Evolutionary conservation across 2,888 invertebrate species (phyloP).

Genomic region (Agriopis leucophaearia): DNA sequence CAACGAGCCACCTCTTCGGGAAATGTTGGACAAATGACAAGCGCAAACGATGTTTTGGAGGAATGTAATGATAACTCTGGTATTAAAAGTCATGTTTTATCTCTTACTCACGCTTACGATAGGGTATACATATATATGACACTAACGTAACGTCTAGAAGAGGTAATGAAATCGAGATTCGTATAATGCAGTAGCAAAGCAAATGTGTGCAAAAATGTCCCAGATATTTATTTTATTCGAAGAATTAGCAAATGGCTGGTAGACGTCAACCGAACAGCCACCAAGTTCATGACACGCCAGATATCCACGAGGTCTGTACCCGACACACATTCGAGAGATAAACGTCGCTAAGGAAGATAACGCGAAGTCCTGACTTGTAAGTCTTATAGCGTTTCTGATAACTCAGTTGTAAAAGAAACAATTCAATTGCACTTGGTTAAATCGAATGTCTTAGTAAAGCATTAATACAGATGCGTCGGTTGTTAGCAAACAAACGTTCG

Average conservation of each 20-base stretch:
- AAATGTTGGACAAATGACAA: conserved; percentile 30
- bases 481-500: conserved; percentile 12
- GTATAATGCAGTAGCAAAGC: background rate
- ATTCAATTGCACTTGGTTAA: background rate
- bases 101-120: conserved; percentile 19
- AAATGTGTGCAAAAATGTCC: too few relatives aligned
- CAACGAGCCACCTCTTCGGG: conserved; percentile 42
- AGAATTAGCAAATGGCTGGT: conserved; percentile 1
- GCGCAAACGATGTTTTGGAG: conserved; percentile 22
- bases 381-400: background rate
- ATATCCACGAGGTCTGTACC: conserved; percentile 58
- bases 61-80: conserved; percentile 25
- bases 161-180: conserved; percentile 4
- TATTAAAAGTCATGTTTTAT: conserved; percentile 37
- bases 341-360: conserved; percentile 70
- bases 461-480: conserved; percentile 18
- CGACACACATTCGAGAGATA: conserved; percentile 70
- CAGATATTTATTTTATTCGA: background rate
- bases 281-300: conserved; percentile 45
- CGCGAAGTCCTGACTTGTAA: conserved; percentile 41
- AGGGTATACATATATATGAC: background rate
- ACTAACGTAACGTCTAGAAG: conserved; percentile 4
- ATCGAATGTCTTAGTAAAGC: background rate
- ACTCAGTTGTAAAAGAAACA: background rate
- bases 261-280: conserved; percentile 11